A percentile compares a stretch with the other conserved stretches of the same genome.
Conservation (phyloP, 2,888 invertebrate genomes). For the Sympetrum striolatum region DNA sequence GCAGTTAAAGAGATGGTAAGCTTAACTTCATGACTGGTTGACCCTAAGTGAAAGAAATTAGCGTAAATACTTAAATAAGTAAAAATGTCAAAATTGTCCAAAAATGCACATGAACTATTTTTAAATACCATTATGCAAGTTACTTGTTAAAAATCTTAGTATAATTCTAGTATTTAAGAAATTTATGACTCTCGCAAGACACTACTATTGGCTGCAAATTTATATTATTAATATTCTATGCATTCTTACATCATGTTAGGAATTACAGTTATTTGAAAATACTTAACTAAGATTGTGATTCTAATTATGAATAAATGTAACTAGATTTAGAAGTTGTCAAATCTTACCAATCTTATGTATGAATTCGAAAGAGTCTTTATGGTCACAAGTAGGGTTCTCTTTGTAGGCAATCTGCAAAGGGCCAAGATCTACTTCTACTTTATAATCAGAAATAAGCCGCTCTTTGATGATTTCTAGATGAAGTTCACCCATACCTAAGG, state of each 20-base stretch:
- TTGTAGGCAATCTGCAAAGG: slow-evolving; percentile 91
- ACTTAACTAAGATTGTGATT: too few species aligned
- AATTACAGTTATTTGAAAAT: too few species aligned
- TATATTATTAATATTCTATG: too few species aligned
- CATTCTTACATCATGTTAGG: too few species aligned
- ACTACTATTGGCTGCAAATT: too few species aligned
- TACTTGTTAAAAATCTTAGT: too few species aligned
- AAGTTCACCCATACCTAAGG: slow-evolving; percentile 93
- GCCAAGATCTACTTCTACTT: slow-evolving; percentile 89
- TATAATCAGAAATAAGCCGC: slow-evolving; percentile 85
- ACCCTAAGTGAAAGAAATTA: slow-evolving; percentile 50
- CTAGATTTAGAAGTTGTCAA: too few species aligned
- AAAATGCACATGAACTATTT: neutral
- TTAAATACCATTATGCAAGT: too few species aligned
- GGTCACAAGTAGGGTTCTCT: slow-evolving; percentile 69
- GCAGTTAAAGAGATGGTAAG: slow-evolving; percentile 70
- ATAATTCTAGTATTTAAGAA: too few species aligned
- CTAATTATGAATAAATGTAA: too few species aligned
- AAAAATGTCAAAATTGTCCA: neutral
- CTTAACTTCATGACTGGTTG: slow-evolving; percentile 66
- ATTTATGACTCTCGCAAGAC: too few species aligned
- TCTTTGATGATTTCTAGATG: slow-evolving; percentile 95
- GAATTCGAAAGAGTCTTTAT: slow-evolving; percentile 62
- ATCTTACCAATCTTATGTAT: slow-evolving; percentile 70
- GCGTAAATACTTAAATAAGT: neutral